Base-by-base conservation (phyloP, 2,113 vertebrate genomes). In the Axis porcinus region DNA sequence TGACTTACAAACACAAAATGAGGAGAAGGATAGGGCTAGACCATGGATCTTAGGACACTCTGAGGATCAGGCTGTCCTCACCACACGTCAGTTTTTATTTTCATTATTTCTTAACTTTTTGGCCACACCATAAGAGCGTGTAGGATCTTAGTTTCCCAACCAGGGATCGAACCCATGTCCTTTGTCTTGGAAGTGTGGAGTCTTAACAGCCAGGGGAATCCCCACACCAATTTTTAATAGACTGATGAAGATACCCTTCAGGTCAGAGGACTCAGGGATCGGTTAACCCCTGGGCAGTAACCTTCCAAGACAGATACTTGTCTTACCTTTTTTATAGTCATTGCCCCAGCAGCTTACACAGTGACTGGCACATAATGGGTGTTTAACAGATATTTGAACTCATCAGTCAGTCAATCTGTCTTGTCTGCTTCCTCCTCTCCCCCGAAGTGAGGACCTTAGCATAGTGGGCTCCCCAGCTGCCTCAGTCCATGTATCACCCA, bases 381-480 rank as follows among this genome's bases (percentile, higher is more conserved):
- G 40, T n/a, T 57, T 52, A 33, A 67, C 67, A 91, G 43, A 28
- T n/a, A 50, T 0, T 67, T 21, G 27, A 85, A 50, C 54, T 57
- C 30, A 6, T 45, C 6, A 1, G 6, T 83, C 52, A 27, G 1
- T 58, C 40, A 2, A 0, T 50, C n/a, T 45, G 6, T 50, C 36
- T 62, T 43, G 17, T 36, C 81, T 6, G 6, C 25, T 23, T 47
- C 23, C 21, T 86, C 19, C 27, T 33, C 27, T 17, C 45, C 16
- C 52, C 28, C 14, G 21, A 11, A 58, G 4, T n/a, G 45, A 13
- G 50, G 62, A 6, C 82, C 81, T 70, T 47, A 8, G 52, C 11
- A 6, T 3, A 52, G 30, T 5, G 2, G 21, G 40, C 9, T 81
- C 57, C 89, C 57, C 5, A 79, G 47, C 85, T 40, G 25, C 25